Conservation (phyloP, 2,888 invertebrate species). For the Drosophila birchii region DNA sequence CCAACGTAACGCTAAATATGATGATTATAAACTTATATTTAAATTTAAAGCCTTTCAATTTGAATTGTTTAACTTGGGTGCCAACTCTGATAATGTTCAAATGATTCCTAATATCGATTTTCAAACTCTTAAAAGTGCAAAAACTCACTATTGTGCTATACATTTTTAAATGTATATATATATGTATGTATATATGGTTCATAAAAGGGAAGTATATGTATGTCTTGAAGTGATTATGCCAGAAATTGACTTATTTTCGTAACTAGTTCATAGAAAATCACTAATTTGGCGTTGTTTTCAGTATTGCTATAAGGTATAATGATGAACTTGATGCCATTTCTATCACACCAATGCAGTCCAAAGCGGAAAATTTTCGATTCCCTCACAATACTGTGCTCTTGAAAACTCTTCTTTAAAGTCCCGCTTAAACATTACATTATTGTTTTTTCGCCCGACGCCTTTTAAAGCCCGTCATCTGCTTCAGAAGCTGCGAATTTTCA, state of each 20-base stretch:
- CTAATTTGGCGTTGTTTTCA: conserved; percentile 72
- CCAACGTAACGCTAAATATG: conserved; percentile 46
- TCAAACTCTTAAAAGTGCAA: conserved; percentile 55
- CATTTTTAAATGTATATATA: conserved; percentile 40
- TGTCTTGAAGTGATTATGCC: conserved; percentile 67
- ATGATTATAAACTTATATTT: conserved; percentile 58
- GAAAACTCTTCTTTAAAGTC: conserved; percentile 21
- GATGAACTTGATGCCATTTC: conserved; percentile 58
- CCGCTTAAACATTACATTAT: conserved; percentile 50
- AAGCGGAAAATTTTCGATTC: conserved; percentile 48
- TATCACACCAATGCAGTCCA: conserved; percentile 71
- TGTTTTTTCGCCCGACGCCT: conserved; percentile 85
- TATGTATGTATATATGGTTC: conserved; percentile 38
- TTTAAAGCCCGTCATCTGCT: conserved; percentile 88
- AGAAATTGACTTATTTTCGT: conserved; percentile 66
- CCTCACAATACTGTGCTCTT: conserved; percentile 44
- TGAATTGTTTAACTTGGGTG: conserved; percentile 53
- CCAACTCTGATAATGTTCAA: conserved; percentile 30
- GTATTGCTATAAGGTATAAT: conserved; percentile 65
- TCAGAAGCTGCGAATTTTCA: conserved; percentile 88
- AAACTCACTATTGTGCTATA: conserved; percentile 48
- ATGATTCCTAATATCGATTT: conserved; percentile 40
- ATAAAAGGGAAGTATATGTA: conserved; percentile 69
- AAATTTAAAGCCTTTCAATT: conserved; percentile 67
- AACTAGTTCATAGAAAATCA: conserved; percentile 66